Percentiles rank a stretch among this genome's conserved stretches.
Conservation (phyloP, 2,888 invertebrate species). For the Apotomis turbidana region DNA sequence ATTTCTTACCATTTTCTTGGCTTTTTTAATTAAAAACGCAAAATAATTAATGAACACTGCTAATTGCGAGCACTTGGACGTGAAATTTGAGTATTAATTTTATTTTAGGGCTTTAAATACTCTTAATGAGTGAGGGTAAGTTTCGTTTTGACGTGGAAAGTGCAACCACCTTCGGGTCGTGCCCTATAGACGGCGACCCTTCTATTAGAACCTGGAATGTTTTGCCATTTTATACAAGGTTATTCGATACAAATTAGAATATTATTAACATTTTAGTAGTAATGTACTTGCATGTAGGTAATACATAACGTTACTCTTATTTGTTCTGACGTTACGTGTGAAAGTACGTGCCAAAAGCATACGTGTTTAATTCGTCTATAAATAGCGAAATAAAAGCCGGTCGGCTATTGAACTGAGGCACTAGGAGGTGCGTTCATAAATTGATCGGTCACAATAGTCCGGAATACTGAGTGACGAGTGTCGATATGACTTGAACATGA, state of each 20-base stretch:
- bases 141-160: conserved; percentile 29
- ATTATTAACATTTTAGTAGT: too few species aligned
- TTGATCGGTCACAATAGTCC: conserved; percentile 26
- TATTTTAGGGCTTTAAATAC: conserved; percentile 36
- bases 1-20: conserved; percentile 27
- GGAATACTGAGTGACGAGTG: neutral
- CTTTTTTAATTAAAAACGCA: conserved; percentile 38
- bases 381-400: conserved; percentile 65
- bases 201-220: conserved; percentile 4
- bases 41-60: conserved; percentile 41
- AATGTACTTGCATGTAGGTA: neutral
- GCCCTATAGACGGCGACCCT: neutral
- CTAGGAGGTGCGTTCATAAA: conserved; percentile 52
- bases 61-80: conserved; percentile 37
- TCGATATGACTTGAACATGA: neutral
- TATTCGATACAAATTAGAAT: too few species aligned
- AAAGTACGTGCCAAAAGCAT: conserved; percentile 52
- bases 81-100: conserved; percentile 45
- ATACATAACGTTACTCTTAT: conserved; percentile 7
- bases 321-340: conserved; percentile 18
- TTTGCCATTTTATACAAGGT: neutral
- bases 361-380: conserved; percentile 62
- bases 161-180: conserved; percentile 13
- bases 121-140: conserved; percentile 26
- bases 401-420: conserved; percentile 67